Conservation (phyloP, 1,140 invertebrate species). For the Zaprionus capensis region DNA sequence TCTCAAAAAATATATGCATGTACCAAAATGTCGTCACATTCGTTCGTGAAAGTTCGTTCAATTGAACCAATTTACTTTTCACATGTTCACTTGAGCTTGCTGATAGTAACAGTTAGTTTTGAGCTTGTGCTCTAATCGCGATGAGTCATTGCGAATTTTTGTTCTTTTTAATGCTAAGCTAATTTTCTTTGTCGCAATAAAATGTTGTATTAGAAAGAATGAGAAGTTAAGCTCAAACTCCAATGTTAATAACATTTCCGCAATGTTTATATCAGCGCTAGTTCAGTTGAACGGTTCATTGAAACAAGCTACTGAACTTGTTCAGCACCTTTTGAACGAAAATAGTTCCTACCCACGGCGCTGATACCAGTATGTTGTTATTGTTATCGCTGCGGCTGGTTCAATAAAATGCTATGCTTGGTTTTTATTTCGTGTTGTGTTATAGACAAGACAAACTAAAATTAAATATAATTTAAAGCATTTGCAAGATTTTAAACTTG, state of each 20-base stretch:
- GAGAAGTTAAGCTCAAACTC: neutral
- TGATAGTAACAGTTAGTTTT: neutral
- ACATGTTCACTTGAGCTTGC: neutral
- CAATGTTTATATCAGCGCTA: neutral
- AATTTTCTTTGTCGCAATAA: neutral
- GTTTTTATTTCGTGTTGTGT: neutral
- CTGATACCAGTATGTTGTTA: neutral
- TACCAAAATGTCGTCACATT: constrained; percentile 11
- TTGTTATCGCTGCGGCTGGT: neutral
- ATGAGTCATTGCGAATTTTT: neutral
- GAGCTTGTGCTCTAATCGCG: neutral
- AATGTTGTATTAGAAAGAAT: neutral
- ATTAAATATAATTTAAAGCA: neutral
- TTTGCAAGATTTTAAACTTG: too few relatives aligned
- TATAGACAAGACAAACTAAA: neutral
- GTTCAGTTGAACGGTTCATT: constrained; percentile 8
- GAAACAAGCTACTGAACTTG: neutral
- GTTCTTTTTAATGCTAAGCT: neutral
- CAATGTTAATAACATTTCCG: neutral
- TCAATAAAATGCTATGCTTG: neutral
- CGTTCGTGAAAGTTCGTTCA: constrained; percentile 2
- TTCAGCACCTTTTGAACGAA: neutral
- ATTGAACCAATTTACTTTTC: neutral
- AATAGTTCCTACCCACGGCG: neutral
- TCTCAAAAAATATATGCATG: constrained; percentile 10